phyloP scores from a whole-genome alignment of 2,888 invertebrate genomes.

The Rotaria socialis region DNA sequence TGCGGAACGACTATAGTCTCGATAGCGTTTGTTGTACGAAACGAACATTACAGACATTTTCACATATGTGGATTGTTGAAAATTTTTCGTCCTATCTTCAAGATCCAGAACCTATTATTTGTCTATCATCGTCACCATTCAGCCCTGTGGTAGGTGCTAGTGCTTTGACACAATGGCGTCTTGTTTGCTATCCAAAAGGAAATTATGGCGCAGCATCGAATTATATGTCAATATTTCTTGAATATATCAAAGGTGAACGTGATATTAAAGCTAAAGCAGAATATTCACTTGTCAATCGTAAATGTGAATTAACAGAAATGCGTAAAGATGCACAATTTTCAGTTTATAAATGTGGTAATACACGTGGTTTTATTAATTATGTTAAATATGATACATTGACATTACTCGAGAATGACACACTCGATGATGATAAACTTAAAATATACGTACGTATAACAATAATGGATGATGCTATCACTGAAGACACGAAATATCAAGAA shows the following conservation, averaged over 20 bases:
- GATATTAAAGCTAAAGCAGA: conserved; percentile 36
- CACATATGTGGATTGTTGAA: conserved; percentile 38
- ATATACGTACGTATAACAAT: conserved; percentile 22
- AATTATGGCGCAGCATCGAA: conserved; percentile 41
- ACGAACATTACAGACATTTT: conserved; percentile 10
- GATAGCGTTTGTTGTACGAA: conserved; percentile 33
- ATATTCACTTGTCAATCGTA: conserved; percentile 34
- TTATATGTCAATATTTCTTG: conserved; percentile 45
- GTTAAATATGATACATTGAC: conserved; percentile 37
- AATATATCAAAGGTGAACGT: conserved; percentile 44
- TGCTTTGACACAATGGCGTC: conserved; percentile 41
- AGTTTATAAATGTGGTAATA: conserved; percentile 36
- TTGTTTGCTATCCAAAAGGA: conserved; percentile 45
- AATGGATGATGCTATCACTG: conserved; percentile 27
- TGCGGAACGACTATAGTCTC: conserved; percentile 17
- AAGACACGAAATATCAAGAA: conserved; percentile 37
- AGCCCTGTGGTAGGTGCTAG: not conserved
- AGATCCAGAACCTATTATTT: conserved; percentile 41
- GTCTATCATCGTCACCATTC: conserved; percentile 40
- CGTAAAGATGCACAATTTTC: conserved; percentile 22
- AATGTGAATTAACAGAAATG: conserved; percentile 37
- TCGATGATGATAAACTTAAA: conserved; percentile 33
- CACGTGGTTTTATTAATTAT: conserved; percentile 33
- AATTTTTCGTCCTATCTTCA: conserved; percentile 22
- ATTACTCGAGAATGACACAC: conserved; percentile 35